Evolutionary conservation across 2,888 invertebrate genomes (phyloP), one percentile per base, ranked within the genome.

Genomic region (Melitaea athalia): DNA sequence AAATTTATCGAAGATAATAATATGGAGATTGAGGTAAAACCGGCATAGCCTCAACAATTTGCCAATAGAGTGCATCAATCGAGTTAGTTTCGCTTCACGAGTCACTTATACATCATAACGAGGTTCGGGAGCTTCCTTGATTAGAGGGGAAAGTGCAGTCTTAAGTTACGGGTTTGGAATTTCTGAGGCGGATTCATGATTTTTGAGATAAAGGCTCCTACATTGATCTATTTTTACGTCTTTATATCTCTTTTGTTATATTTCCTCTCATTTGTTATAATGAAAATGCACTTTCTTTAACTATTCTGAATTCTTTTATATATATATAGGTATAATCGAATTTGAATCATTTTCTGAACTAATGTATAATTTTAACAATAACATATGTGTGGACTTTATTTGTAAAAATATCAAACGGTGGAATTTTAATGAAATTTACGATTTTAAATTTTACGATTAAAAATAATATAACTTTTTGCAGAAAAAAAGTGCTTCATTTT

Each of bases 21-120:
- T 45, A 24, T 65, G 70, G 60, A 66, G 68, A 74, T 72, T 71
- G 72, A 73, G 68, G 66, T 70, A 72, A 68, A 67, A 72, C 63
- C 53, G 59, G 69, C 59, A 69, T 64, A 64, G 73, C 66, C 71
- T 42, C 64, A 62, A 67, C 72, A 75, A 74, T 76, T 78, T 76
- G 73, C 72, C 75, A 72, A 74, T 74, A 72, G 73, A 75, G 74
- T 65, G 69, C 73, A 69, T 64, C 64, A 75, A 79, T 80, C 75
- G 72, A 73, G 77, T 78, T 76, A 75, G 75, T 42, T 69, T 71
- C 74, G 76, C 75, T 72, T 42, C 65, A 70, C 68, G 70, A 71
- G 73, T 67, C 63, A 63, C 63, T 63, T 65, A 63, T 55, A 42
- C 55, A 31, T 43, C 57, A 57, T 69, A 69, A 65, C 65, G 65